A percentile compares a stretch with the other conserved stretches of the same genome.
Evolutionary conservation across 2,113 vertebrate species (phyloP).

Genomic region (Xenopus laevis): DNA sequence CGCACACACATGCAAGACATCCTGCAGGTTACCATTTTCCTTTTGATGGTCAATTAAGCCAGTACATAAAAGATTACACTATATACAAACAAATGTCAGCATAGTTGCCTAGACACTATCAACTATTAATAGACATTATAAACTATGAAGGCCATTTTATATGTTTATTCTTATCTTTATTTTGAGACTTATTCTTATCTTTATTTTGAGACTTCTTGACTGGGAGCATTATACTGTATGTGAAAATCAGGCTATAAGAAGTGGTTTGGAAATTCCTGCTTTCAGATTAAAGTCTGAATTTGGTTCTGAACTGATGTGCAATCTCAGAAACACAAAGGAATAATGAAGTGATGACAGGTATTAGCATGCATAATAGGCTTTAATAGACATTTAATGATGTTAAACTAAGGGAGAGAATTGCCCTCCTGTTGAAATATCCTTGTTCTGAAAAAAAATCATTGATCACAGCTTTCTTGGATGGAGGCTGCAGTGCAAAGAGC

Average conservation of each 20-base stretch:
- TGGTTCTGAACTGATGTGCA: slow-evolving; percentile 50
- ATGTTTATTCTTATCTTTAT: too few species aligned
- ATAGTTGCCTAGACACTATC: too few species aligned
- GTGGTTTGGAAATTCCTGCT: slow-evolving; percentile 44
- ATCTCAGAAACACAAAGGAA: slow-evolving; percentile 50
- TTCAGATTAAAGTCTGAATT: slow-evolving; percentile 45
- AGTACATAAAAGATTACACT: too few species aligned
- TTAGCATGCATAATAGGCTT: slow-evolving; percentile 72
- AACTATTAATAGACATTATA: too few species aligned
- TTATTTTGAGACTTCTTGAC: slow-evolving; percentile 13
- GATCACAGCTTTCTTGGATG: slow-evolving; percentile 80
- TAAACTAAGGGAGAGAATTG: slow-evolving; percentile 60
- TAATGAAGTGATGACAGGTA: slow-evolving; percentile 73
- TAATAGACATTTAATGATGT: slow-evolving; percentile 71
- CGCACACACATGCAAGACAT: too few species aligned
- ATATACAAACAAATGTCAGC: too few species aligned
- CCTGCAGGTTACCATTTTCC: too few species aligned
- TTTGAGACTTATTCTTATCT: slow-evolving; percentile 3
- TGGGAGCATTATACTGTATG: slow-evolving; percentile 47
- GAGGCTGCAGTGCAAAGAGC: slow-evolving; percentile 69
- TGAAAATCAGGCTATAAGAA: neutral
- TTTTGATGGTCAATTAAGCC: too few species aligned
- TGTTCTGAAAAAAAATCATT: slow-evolving; percentile 68
- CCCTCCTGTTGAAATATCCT: slow-evolving; percentile 70
- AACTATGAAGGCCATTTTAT: too few species aligned